These are phyloP conservation scores for Anhinga anhinga DNA, from an alignment of 2,113 vertebrate genomes.

Conservation along the genomic window DNA sequence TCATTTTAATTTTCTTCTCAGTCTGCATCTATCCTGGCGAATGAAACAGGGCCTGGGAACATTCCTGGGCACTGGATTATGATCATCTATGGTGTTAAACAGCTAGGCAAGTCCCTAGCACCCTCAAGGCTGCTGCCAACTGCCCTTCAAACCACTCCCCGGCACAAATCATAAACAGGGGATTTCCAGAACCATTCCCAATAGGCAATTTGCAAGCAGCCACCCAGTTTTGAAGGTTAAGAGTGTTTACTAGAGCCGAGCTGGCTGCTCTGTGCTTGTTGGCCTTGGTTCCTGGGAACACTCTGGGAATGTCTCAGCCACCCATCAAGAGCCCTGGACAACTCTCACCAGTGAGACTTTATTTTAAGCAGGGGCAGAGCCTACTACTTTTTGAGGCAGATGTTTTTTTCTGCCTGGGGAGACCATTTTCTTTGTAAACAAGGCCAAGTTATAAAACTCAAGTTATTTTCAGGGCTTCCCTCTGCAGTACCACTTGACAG, in stretches of 20 bases:
- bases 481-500: neutral
- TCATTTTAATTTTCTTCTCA: neutral
- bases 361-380: neutral
- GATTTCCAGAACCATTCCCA: constrained; percentile 26
- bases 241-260: constrained; percentile 3
- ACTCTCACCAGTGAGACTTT: neutral
- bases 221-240: neutral
- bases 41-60: constrained; percentile 10
- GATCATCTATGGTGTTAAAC: neutral
- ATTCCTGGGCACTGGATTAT: neutral
- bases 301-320: neutral
- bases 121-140: neutral
- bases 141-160: neutral
- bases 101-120: neutral
- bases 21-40: neutral
- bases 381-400: neutral
- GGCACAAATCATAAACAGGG: neutral
- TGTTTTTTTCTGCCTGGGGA: neutral
- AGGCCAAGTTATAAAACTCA: neutral
- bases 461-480: neutral
- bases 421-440: neutral
- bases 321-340: neutral
- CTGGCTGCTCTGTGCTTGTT: neutral
- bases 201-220: neutral
- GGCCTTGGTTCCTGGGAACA: neutral